Conservation (phyloP, 2,888 invertebrate genomes). For the Epistrophe eligans region DNA sequence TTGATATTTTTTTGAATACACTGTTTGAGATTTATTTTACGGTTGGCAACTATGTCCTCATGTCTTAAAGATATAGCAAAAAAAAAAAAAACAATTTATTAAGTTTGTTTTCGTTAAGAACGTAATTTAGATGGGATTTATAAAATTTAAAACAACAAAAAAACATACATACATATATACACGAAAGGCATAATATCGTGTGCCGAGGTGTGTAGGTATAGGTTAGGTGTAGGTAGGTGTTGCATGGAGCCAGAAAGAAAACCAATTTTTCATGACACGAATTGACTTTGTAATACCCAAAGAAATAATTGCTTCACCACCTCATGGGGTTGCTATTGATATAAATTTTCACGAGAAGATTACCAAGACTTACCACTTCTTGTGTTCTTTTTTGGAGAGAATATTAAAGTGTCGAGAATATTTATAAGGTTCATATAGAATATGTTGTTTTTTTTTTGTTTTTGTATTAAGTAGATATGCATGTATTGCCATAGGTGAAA, state of each 20-base stretch:
- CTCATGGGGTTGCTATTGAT: constrained; percentile 14
- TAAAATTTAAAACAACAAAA: neutral
- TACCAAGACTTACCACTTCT: neutral
- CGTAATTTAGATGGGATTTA: constrained; percentile 20
- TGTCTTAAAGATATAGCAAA: neutral
- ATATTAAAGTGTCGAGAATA: constrained; percentile 23
- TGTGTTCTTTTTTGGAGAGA: neutral
- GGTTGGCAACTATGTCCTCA: neutral
- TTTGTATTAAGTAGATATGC: too few relatives aligned
- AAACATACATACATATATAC: neutral
- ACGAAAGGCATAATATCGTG: constrained; percentile 8
- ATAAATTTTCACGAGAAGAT: constrained; percentile 6
- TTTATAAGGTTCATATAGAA: constrained; percentile 14
- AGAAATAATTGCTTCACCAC: constrained; percentile 27
- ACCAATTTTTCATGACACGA: constrained; percentile 22
- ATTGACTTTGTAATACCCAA: constrained; percentile 17
- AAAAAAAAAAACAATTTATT: constrained; percentile 6
- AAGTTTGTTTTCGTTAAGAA: constrained; percentile 9
- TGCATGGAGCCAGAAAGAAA: neutral
- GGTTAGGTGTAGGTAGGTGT: neutral
- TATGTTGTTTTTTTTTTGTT: neutral
- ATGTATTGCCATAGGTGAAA: neutral
- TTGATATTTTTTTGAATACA: neutral
- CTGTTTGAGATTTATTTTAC: neutral
- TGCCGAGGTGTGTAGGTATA: neutral